Evolutionary conservation across 2,113 vertebrate genomes (phyloP).

Genomic region (Tachysurus fulvidraco): DNA sequence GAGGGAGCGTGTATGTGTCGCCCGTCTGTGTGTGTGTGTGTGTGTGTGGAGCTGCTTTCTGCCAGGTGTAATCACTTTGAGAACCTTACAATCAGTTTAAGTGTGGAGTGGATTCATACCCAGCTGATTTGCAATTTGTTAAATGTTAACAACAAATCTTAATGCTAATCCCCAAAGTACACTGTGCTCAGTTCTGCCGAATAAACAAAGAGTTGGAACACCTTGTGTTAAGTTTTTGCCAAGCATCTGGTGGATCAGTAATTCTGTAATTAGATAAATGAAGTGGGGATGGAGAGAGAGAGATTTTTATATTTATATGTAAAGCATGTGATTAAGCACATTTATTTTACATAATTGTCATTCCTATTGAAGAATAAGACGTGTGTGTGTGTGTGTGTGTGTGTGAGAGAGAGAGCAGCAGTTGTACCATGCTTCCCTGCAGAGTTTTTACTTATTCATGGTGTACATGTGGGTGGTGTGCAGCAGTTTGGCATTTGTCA

Average conservation of each 20-base stretch:
- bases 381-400: neutral
- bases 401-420: neutral
- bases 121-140: slow-evolving; percentile 27
- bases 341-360: neutral
- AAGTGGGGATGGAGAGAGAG: neutral
- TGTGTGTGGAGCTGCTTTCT: neutral
- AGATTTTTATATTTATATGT: neutral
- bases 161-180: slow-evolving; percentile 6
- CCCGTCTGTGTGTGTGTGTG: neutral
- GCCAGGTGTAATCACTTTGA: neutral
- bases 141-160: slow-evolving; percentile 35
- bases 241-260: neutral
- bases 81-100: neutral
- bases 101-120: neutral
- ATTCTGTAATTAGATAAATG: neutral
- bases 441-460: slow-evolving; percentile 36
- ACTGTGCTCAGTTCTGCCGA: neutral
- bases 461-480: slow-evolving; percentile 21
- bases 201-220: neutral
- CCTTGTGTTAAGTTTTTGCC: neutral
- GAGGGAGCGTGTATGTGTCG: neutral
- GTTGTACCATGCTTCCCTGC: slow-evolving; percentile 4
- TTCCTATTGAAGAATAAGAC: neutral
- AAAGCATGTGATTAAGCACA: neutral
- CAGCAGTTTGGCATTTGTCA: slow-evolving; percentile 28